phyloP scores from a whole-genome alignment of 2,888 invertebrate genomes.

The Incurvaria masculella region DNA sequence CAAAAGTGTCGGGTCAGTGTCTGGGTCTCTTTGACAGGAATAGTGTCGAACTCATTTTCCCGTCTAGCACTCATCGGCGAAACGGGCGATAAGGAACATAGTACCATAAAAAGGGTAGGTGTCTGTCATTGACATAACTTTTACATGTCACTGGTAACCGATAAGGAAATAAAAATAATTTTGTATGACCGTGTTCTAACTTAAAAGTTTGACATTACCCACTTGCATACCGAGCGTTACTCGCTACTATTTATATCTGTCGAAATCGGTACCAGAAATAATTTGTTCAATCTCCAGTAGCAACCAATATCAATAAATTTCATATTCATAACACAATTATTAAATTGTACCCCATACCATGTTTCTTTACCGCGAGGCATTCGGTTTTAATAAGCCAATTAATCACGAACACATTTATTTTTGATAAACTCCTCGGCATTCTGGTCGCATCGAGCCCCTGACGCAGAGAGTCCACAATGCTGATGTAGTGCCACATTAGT shows the following conservation, averaged over 20 bases:
- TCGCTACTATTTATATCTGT: neutral
- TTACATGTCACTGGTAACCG: no score
- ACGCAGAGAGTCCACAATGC: neutral
- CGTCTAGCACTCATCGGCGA: no score
- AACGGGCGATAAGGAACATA: no score
- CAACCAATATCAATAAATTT: neutral
- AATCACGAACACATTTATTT: neutral
- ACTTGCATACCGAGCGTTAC: no score
- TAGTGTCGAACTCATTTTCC: no score
- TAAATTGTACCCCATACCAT: neutral
- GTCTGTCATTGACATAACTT: no score
- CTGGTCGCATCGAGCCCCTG: neutral
- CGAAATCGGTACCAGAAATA: neutral
- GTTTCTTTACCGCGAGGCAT: neutral
- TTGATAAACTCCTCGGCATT: neutral
- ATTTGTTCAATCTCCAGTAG: neutral
- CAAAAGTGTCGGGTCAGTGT: no score
- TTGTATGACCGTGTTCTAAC: no score
- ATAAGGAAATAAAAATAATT: no score
- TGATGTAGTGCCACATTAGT: neutral
- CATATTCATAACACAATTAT: neutral
- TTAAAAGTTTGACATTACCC: no score
- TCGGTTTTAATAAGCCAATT: neutral
- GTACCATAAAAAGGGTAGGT: no score
- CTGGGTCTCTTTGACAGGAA: no score